Percentiles rank a stretch among this genome's conserved stretches.
Conservation (phyloP, 2,888 invertebrate species). For the Drosophila testacea region DNA sequence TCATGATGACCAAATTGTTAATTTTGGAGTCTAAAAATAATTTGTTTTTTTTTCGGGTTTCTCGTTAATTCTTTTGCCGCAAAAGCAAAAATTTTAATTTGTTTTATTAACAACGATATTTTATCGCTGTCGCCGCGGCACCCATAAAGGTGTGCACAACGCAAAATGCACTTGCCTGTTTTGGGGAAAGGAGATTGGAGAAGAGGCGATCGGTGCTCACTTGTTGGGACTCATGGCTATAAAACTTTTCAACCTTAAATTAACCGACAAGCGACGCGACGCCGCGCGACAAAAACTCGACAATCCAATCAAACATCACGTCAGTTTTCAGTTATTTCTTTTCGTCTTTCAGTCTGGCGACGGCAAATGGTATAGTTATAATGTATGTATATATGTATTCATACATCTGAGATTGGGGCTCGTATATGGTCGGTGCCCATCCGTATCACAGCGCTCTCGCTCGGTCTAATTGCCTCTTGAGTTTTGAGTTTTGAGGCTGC, state of each 20-base stretch:
- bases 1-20: background rate
- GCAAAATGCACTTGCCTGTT: conserved; percentile 69
- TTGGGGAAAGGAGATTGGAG: background rate
- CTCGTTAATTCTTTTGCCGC: conserved; percentile 17
- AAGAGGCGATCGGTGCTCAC: conserved; percentile 26
- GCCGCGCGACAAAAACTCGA: conserved; percentile 57
- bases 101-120: conserved; percentile 75
- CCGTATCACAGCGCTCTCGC: conserved; percentile 29
- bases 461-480: conserved; percentile 59
- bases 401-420: conserved; percentile 22
- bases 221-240: conserved; percentile 56
- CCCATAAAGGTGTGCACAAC: conserved; percentile 62
- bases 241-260: conserved; percentile 72
- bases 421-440: conserved; percentile 13
- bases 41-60: conserved; percentile 13
- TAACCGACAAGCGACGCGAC: conserved; percentile 52
- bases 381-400: conserved; percentile 3
- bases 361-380: conserved; percentile 23
- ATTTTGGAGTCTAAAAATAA: conserved; percentile 38
- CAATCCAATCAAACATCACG: conserved; percentile 50
- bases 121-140: conserved; percentile 72
- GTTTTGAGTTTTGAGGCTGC: conserved; percentile 50
- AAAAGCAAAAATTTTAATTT: conserved; percentile 52
- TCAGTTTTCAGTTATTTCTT: background rate
- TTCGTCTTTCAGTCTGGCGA: conserved; percentile 29